Percentiles rank a stretch among this genome's conserved stretches.
Evolutionary conservation across 2,888 invertebrate species (phyloP).

Genomic region (Thereva nobilitata): DNA sequence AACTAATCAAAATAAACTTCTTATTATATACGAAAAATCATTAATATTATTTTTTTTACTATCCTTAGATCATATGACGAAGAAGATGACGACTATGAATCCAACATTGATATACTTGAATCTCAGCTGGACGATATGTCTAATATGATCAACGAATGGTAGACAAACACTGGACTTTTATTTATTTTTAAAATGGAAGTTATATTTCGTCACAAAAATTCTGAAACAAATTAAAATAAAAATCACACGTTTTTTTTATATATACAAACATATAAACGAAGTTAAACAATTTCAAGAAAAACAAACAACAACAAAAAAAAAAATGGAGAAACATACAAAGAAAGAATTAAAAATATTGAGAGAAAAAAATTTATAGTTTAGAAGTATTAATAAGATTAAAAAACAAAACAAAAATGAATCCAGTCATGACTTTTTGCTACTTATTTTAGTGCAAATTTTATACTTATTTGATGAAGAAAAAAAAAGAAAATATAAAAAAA

Average conservation of each 20-base stretch:
- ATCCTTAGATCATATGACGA: slow-evolving; percentile 42
- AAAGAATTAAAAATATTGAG: too few relatives aligned
- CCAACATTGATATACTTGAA: slow-evolving; percentile 44
- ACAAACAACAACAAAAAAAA: too few relatives aligned
- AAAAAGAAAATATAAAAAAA: background rate
- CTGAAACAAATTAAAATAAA: slow-evolving; percentile 16
- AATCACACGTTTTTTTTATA: too few relatives aligned
- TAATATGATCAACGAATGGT: slow-evolving; percentile 44
- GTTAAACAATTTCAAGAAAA: too few relatives aligned
- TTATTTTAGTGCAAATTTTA: slow-evolving; percentile 20
- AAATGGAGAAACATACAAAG: too few relatives aligned
- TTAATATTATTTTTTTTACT: background rate
- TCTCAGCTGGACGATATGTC: slow-evolving; percentile 44
- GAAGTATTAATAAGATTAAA: too few relatives aligned
- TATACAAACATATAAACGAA: too few relatives aligned
- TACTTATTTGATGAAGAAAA: slow-evolving; percentile 11
- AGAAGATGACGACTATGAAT: slow-evolving; percentile 44
- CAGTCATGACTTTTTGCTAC: slow-evolving; percentile 25
- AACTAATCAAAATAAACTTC: too few relatives aligned
- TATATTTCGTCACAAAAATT: slow-evolving; percentile 1
- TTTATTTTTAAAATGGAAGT: background rate
- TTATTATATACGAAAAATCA: background rate
- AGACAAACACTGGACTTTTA: slow-evolving; percentile 22
- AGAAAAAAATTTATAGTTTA: too few relatives aligned
- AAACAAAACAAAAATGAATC: slow-evolving; percentile 1